A percentile compares a stretch with the other conserved stretches of the same genome.
Conservation (phyloP, 2,797 vertebrate species). For the Malacoraja senta region DNA sequence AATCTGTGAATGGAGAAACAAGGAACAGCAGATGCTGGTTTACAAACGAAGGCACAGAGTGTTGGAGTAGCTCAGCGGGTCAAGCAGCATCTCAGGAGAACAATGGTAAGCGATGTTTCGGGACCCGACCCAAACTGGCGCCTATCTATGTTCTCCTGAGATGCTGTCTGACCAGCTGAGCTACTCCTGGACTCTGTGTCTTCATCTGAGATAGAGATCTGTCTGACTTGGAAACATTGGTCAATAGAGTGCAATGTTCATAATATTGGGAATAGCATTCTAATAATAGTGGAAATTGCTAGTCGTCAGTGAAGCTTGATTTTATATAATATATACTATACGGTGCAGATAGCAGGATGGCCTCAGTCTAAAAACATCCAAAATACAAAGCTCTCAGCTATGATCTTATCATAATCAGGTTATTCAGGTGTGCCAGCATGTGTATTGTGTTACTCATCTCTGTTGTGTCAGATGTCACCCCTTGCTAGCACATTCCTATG, state of each 20-base stretch:
- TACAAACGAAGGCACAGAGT: too few relatives aligned
- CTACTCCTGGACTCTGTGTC: too few relatives aligned
- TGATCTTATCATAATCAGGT: conserved; percentile 24
- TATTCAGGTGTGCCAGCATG: conserved; percentile 12
- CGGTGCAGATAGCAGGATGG: neutral
- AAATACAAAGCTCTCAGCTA: conserved; percentile 1
- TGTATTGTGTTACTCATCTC: conserved; percentile 6
- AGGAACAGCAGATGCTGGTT: too few relatives aligned
- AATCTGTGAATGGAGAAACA: neutral
- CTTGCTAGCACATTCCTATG: neutral
- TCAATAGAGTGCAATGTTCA: neutral
- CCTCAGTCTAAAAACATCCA: conserved; percentile 22
- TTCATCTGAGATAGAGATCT: neutral
- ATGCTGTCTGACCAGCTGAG: too few relatives aligned
- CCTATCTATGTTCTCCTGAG: too few relatives aligned
- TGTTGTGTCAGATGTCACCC: neutral
- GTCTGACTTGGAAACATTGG: neutral
- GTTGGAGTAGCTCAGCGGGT: too few relatives aligned
- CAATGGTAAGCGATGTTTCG: too few relatives aligned
- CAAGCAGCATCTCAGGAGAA: too few relatives aligned
- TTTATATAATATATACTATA: neutral
- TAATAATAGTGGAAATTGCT: neutral
- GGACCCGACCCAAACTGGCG: too few relatives aligned
- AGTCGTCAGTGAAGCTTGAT: neutral
- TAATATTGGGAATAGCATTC: neutral